Percentiles rank a stretch among this genome's conserved stretches.
phyloP scores from a whole-genome alignment of 2,888 invertebrate species.

The Timema cristinae region DNA sequence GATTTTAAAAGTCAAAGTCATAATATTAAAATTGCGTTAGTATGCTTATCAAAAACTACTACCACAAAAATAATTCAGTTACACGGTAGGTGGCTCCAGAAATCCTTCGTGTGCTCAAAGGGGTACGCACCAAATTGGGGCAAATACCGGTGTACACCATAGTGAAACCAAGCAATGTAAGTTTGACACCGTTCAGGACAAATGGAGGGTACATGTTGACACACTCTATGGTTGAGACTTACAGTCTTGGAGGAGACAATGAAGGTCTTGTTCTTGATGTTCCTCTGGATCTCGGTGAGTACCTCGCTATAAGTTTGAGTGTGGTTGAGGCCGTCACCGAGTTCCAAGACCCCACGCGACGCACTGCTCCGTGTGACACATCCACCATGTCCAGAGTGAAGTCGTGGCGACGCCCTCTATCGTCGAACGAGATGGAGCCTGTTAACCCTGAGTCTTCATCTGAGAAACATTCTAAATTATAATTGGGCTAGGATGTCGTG shows the following conservation, averaged over 20 bases:
- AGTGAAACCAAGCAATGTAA: too few relatives aligned
- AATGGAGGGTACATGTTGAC: too few relatives aligned
- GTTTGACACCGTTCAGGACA: too few relatives aligned
- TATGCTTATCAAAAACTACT: too few relatives aligned
- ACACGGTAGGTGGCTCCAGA: too few relatives aligned
- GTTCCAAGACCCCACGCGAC: neutral
- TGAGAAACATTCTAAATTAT: neutral
- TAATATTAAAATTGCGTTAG: too few relatives aligned
- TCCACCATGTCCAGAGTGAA: neutral
- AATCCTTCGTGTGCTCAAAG: too few relatives aligned
- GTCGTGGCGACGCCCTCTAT: neutral
- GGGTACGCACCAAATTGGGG: too few relatives aligned
- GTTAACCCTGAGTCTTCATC: slow-evolving; percentile 1
- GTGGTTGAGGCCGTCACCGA: neutral
- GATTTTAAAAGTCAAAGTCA: too few relatives aligned
- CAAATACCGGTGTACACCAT: too few relatives aligned
- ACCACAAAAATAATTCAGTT: too few relatives aligned
- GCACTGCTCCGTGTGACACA: neutral
- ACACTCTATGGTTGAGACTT: neutral
- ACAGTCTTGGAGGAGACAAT: slow-evolving; percentile 3
- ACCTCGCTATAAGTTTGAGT: neutral
- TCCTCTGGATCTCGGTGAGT: slow-evolving; percentile 8
- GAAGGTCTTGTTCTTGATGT: slow-evolving; percentile 9
- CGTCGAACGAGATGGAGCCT: neutral
- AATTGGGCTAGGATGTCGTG: too few relatives aligned